Conservation (phyloP, 2,113 vertebrate species). For the Oenanthe melanoleuca region DNA sequence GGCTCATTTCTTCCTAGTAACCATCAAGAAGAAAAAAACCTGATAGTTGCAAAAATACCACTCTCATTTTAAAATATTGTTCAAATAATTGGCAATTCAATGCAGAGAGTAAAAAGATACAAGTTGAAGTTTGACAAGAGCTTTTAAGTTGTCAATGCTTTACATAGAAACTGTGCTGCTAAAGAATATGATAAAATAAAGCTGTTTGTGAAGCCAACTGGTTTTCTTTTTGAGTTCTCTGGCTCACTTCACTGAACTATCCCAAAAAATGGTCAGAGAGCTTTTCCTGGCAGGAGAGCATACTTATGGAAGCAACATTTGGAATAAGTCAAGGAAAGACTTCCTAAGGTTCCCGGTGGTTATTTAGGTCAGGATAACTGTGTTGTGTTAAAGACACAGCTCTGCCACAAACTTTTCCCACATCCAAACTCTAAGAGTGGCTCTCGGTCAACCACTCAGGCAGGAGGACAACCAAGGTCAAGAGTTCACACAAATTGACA, state of each 20-base stretch:
- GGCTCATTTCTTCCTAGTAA: not conserved
- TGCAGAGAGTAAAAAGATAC: not conserved
- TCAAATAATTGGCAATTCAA: not conserved
- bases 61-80: not conserved
- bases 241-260: not conserved
- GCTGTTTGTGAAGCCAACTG: not conserved
- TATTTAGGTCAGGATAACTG: not conserved
- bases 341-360: not conserved
- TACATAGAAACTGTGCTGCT: not conserved
- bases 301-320: not conserved
- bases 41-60: not conserved
- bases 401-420: not conserved
- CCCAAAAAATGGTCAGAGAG: not conserved
- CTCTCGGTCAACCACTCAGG: not conserved
- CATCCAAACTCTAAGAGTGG: not conserved
- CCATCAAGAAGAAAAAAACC: not conserved
- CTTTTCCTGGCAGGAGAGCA: not conserved
- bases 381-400: not conserved
- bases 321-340: not conserved
- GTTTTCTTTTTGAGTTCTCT: not conserved
- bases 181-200: not conserved
- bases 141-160: not conserved
- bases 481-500: not conserved
- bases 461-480: not conserved
- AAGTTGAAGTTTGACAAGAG: not conserved